Base-by-base conservation (phyloP, 2,888 invertebrate genomes). In the Caenorhabditis parvicauda region DNA sequence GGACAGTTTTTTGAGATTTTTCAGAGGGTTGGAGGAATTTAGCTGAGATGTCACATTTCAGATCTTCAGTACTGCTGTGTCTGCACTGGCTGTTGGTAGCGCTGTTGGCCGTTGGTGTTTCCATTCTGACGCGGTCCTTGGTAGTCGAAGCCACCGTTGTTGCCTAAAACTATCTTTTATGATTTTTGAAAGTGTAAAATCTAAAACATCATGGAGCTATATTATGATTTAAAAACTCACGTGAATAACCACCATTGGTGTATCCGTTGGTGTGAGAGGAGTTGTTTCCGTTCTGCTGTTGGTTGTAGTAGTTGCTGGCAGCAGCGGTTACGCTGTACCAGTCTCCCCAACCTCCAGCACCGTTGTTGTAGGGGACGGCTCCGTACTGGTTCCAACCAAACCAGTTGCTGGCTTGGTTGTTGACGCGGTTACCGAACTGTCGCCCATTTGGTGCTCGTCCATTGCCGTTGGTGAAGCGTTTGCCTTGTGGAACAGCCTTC, bases 401-500 rank as follows among this genome's bases (percentile, higher is more conserved):
- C 70, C 70, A 72, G 21, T 47, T 65, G 25, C 62, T 57, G 39
- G 48, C 59, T 45, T 65, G 60, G 53, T 55, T 59, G 19, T 54
- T 63, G 14, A 66, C 69, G 50, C 72, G 60, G 45, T 67, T 68
- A 27, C 64, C 68, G 42, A 62, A 69, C 50, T 53, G 48, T 7
- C 69, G 61, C 22, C 56, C 57, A 19, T 54, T 57, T 43, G 59
- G 59, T 29, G 65, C 51, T 2, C 63, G 41, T 25, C 59, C 61
- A 49, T 67, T 67, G n/a, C 49, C 52, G 24, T 59, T 64, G 37
- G 43, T 48, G 59, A 70, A 70, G 27, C 77, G 73, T 27, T 69
- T 66, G 35, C 68, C 67, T 57, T 81, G 79, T 7, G 81, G 81
- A 17, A 79, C 79, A 22, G 80, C 81, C 55, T 80, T 81, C 71